A percentile compares a stretch with the other conserved stretches of the same genome.
phyloP scores from a whole-genome alignment of 1,140 invertebrate species.

The Holcopasites calliopsidis region DNA sequence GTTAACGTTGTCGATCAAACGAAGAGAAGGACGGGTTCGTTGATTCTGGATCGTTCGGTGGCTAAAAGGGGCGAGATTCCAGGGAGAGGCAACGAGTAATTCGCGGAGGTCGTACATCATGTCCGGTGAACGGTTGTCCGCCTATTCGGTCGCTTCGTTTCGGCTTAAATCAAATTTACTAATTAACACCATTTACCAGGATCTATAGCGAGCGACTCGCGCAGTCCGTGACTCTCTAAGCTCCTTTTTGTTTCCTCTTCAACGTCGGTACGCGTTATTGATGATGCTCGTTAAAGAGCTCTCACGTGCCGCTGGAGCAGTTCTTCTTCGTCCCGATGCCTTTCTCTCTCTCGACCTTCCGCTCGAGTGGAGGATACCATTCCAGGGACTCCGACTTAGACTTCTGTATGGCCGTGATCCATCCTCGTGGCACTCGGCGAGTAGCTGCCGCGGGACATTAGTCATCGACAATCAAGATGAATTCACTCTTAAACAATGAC shows the following conservation, averaged over 20 bases:
- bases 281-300: slow-evolving; percentile 69
- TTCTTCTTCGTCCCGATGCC: slow-evolving; percentile 60
- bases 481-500: slow-evolving; percentile 73
- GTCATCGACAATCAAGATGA: slow-evolving; percentile 71
- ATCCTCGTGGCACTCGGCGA: slow-evolving; percentile 56
- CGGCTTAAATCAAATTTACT: slow-evolving; percentile 69
- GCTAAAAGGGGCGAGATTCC: slow-evolving; percentile 38
- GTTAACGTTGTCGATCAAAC: not conserved
- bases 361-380: slow-evolving; percentile 19
- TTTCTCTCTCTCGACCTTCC: not conserved
- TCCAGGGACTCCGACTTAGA: slow-evolving; percentile 30
- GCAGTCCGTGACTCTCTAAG: slow-evolving; percentile 47
- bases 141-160: slow-evolving; percentile 63
- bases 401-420: slow-evolving; percentile 61
- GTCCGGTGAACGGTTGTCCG: slow-evolving; percentile 54
- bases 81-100: slow-evolving; percentile 43
- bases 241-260: slow-evolving; percentile 58
- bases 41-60: slow-evolving; percentile 14
- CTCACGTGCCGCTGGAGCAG: slow-evolving; percentile 62
- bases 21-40: not conserved
- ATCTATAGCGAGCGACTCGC: slow-evolving; percentile 57
- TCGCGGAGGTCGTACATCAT: slow-evolving; percentile 64
- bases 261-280: slow-evolving; percentile 68
- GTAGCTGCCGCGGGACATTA: slow-evolving; percentile 60
- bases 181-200: slow-evolving; percentile 69